Base-by-base conservation (phyloP, 1,140 invertebrate genomes). In the Drosophila kepulauana region DNA sequence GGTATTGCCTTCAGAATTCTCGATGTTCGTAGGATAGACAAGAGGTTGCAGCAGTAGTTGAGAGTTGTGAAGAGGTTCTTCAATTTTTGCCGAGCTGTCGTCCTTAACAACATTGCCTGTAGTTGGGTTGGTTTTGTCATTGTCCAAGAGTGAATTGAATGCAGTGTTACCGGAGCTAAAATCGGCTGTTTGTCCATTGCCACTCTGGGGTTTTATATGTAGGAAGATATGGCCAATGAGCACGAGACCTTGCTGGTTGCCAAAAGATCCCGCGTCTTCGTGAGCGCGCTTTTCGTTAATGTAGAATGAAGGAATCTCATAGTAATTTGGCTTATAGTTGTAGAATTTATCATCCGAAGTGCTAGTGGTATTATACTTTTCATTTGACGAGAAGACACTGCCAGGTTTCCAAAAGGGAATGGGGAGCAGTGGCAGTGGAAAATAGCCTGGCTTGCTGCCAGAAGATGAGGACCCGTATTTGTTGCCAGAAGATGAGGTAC, bases 351-450 rank as follows among this genome's bases (percentile, higher is more conserved):
- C 48, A 1, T 16, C 51, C 1, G 30, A 11, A 7, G 8, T 38
- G 4, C 10, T 59, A 7, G 35, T 10, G 1, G 35, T 10, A 16
- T 57, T 71, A 15, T 45, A 48, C 20, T 48, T 15, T 2, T 58
- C 10, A 10, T 8, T 5, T n/a, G 51, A 13, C 0, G 25, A n/a
- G 1, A 13, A 20, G 28, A 41, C 15, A 16, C 5, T 16, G 46
- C 30, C 8, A 10, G 45, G 35, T 43, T 86, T 86, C 59, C 81
- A 80, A 49, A 86, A 82, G n/a, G 52, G 82, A 64, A 87, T 87
- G 6, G 82, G 68, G 56, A 76, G 63, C 66, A 86, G 69, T 6
- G 82, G 78, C 6, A 85, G 41, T 0, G 77, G 65, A 1, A 78
- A 62, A 2, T 45, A 78, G n/a, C n/a, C 46, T 1, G 70, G 65